Conservation (phyloP, 2,797 vertebrate genomes). For the Argya squamiceps region DNA sequence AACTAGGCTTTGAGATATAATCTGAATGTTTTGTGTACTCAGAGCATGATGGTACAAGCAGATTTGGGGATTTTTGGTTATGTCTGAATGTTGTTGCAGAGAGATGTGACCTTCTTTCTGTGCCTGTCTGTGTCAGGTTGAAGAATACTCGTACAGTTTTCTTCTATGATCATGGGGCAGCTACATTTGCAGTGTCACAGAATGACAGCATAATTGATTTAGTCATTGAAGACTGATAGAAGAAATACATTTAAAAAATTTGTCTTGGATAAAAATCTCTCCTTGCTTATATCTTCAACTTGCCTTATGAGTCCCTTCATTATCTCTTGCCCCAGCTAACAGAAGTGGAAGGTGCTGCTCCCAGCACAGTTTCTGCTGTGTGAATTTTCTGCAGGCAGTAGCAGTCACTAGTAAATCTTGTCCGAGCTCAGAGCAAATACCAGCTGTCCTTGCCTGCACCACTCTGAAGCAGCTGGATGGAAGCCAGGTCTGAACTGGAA, state of each 20-base stretch:
- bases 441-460: slow-evolving; percentile 25
- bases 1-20: not conserved
- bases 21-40: not conserved
- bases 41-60: not conserved
- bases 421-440: not conserved
- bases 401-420: not conserved
- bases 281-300: not conserved
- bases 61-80: not conserved
- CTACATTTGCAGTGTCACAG: not conserved
- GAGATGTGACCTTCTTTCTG: not conserved
- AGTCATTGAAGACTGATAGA: not conserved
- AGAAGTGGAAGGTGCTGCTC: not conserved
- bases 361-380: not conserved
- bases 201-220: not conserved
- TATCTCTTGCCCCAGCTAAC: not conserved
- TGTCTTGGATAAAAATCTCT: not conserved
- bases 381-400: not conserved
- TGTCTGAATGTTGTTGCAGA: accelerated
- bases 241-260: not conserved
- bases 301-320: not conserved
- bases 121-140: not conserved
- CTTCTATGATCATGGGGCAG: not conserved
- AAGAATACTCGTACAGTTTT: not conserved
- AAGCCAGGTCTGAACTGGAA: slow-evolving; percentile 25
- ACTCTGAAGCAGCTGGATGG: slow-evolving; percentile 16